Percentiles rank a stretch among this genome's conserved stretches.
Conservation (phyloP, 2,113 vertebrate genomes). For the Tauraco erythrolophus region DNA sequence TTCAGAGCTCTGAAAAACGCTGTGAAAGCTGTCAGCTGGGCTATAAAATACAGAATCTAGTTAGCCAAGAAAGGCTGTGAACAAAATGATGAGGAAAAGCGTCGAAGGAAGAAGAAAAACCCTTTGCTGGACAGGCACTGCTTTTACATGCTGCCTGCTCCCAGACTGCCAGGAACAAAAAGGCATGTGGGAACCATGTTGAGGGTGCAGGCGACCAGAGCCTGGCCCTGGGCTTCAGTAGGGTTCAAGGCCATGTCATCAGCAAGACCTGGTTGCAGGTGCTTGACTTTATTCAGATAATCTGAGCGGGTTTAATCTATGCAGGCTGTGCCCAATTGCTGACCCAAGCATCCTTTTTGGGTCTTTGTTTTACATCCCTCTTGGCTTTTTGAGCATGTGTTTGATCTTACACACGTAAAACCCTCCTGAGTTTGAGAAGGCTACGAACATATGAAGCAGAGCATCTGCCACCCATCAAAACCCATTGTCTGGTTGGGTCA, state of each 20-base stretch:
- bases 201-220: background rate
- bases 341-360: too few relatives aligned
- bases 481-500: background rate
- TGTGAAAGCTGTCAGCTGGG: background rate
- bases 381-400: background rate
- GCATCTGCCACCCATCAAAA: background rate
- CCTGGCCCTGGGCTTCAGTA: fast-evolving
- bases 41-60: background rate
- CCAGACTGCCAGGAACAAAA: background rate
- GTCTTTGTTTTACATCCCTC: background rate
- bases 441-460: background rate
- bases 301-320: background rate
- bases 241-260: background rate
- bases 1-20: background rate
- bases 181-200: background rate
- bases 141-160: fast-evolving
- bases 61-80: background rate
- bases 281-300: background rate
- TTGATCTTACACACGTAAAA: fast-evolving
- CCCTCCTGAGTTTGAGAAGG: background rate
- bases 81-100: background rate
- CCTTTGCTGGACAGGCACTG: background rate
- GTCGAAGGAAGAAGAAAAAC: background rate
- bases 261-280: background rate
- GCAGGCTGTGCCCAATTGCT: background rate